Evolutionary conservation across 2,113 vertebrate genomes (phyloP).

Genomic region (Sebastes schlegelii): DNA sequence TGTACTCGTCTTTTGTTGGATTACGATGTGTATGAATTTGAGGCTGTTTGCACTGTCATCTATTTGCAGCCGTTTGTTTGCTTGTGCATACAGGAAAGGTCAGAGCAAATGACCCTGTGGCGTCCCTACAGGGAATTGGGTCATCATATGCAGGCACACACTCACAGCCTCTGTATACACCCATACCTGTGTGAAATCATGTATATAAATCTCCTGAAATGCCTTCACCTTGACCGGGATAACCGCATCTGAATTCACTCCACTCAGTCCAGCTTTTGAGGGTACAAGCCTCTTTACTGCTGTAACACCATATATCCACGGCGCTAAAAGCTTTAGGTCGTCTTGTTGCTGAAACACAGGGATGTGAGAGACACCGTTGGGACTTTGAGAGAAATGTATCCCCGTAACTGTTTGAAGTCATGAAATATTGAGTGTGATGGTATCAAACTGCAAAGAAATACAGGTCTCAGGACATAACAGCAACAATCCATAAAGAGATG

Average conservation of each 20-base stretch:
- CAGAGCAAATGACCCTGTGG: conserved; percentile 55
- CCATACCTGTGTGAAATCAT: conserved; percentile 18
- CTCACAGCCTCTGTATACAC: conserved; percentile 14
- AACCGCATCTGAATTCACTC: conserved; percentile 21
- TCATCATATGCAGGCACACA: conserved; percentile 6
- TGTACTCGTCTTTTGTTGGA: background rate
- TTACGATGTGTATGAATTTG: conserved; percentile 29
- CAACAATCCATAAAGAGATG: conserved; percentile 57
- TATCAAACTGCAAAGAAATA: conserved; percentile 64
- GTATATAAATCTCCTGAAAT: conserved; percentile 21
- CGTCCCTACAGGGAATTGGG: conserved; percentile 42
- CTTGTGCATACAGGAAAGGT: conserved; percentile 60
- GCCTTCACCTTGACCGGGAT: conserved; percentile 35
- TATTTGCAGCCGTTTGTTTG: conserved; percentile 54
- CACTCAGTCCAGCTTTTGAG: conserved; percentile 3
- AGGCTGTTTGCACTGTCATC: conserved; percentile 37
- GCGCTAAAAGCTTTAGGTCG: conserved; percentile 44
- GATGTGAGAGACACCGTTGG: conserved; percentile 31
- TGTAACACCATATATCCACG: background rate
- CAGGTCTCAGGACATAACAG: conserved; percentile 55
- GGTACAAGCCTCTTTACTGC: conserved; percentile 10
- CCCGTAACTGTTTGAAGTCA: conserved; percentile 48
- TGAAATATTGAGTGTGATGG: conserved; percentile 71
- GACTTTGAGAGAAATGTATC: conserved; percentile 45
- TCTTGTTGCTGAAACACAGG: conserved; percentile 25